Evolutionary conservation across 2,113 vertebrate genomes (phyloP).

Genomic region (Agapornis roseicollis): DNA sequence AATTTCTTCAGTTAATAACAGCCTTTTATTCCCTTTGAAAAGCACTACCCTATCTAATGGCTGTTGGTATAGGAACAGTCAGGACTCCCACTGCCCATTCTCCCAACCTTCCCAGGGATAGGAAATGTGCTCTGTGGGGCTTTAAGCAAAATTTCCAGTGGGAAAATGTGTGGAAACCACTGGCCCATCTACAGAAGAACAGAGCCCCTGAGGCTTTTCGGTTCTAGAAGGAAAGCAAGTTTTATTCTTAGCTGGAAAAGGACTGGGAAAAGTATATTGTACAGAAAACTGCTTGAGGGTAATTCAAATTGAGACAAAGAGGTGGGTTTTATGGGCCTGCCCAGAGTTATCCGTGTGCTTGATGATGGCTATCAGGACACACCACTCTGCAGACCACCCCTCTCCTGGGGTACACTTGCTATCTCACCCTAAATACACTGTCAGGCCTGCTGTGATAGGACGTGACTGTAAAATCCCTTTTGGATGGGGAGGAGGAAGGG

Average conservation of each 20-base stretch:
- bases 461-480: background rate
- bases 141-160: background rate
- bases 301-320: background rate
- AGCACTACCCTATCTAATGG: background rate
- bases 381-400: background rate
- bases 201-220: background rate
- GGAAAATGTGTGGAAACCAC: background rate
- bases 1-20: background rate
- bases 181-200: background rate
- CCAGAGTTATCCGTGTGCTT: background rate
- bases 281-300: background rate
- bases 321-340: background rate
- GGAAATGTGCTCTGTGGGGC: background rate
- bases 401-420: background rate
- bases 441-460: background rate
- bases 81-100: background rate
- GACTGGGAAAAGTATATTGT: background rate
- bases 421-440: background rate
- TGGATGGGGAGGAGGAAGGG: background rate
- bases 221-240: background rate
- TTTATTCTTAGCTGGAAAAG: background rate
- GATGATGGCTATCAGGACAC: background rate
- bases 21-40: background rate
- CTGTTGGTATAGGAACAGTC: background rate
- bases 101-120: background rate